Evolutionary conservation across 1,140 invertebrate species (phyloP).

Genomic region (Pristionchus pacificus): DNA sequence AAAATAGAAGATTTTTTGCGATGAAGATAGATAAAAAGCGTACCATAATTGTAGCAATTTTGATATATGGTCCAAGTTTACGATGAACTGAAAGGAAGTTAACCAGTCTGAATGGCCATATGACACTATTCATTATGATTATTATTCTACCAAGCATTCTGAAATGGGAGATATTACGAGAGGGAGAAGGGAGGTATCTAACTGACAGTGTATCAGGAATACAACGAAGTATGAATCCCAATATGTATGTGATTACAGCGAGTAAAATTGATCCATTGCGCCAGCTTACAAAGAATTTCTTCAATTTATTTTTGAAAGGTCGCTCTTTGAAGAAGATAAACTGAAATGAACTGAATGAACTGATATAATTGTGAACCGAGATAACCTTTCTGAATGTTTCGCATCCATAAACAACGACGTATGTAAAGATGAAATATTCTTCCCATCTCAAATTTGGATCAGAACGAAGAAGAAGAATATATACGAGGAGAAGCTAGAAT

Average conservation of each 20-base stretch:
- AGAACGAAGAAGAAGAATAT: background rate
- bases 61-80: constrained; percentile 22
- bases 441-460: constrained; percentile 13
- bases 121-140: constrained; percentile 21
- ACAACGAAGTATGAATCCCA: constrained; percentile 25
- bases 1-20: background rate
- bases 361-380: no score
- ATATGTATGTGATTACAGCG: constrained; percentile 21
- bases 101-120: constrained; percentile 24
- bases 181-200: background rate
- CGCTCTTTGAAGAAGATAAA: background rate
- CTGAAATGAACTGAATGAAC: background rate
- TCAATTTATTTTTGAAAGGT: background rate
- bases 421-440: constrained; percentile 28
- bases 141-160: constrained; percentile 26
- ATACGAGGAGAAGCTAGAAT: background rate
- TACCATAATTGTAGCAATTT: constrained; percentile 24
- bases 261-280: constrained; percentile 23
- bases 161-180: background rate
- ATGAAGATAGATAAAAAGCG: background rate
- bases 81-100: constrained; percentile 27
- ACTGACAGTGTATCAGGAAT: constrained; percentile 20
- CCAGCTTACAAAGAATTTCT: constrained; percentile 16
- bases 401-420: constrained; percentile 22
- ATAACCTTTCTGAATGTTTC: constrained; percentile 24